Evolutionary conservation across 2,797 vertebrate genomes (phyloP).

Genomic region (Tympanoctomys barrerae): DNA sequence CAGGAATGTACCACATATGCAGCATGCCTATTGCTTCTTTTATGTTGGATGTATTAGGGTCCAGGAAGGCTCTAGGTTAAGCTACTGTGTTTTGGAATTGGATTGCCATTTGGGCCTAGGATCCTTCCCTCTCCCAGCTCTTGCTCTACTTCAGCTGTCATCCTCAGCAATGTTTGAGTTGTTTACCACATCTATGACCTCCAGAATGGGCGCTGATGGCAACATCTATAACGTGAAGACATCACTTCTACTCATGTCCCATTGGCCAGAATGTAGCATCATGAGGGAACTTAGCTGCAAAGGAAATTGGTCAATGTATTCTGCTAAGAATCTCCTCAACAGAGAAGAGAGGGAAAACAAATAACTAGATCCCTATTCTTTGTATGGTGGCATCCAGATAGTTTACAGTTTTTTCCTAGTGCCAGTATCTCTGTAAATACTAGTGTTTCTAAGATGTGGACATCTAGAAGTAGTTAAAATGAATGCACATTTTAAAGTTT

Average conservation of each 20-base stretch:
- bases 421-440: background rate
- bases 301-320: background rate
- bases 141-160: background rate
- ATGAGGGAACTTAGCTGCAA: background rate
- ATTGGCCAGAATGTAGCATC: background rate
- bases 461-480: background rate
- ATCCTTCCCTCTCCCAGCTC: background rate
- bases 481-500: background rate
- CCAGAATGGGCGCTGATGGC: background rate
- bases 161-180: background rate
- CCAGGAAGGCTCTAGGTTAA: background rate
- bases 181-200: background rate
- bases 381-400: background rate
- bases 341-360: too few relatives aligned
- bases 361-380: background rate
- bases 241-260: background rate
- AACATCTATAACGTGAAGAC: background rate
- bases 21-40: too few relatives aligned
- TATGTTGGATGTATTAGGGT: rapidly evolving
- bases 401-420: background rate
- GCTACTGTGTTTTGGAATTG: background rate
- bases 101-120: background rate
- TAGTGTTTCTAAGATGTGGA: background rate
- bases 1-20: background rate
- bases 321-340: too few relatives aligned